Evolutionary conservation across 2,888 invertebrate species (phyloP).

Genomic region (Epinotia ramella): DNA sequence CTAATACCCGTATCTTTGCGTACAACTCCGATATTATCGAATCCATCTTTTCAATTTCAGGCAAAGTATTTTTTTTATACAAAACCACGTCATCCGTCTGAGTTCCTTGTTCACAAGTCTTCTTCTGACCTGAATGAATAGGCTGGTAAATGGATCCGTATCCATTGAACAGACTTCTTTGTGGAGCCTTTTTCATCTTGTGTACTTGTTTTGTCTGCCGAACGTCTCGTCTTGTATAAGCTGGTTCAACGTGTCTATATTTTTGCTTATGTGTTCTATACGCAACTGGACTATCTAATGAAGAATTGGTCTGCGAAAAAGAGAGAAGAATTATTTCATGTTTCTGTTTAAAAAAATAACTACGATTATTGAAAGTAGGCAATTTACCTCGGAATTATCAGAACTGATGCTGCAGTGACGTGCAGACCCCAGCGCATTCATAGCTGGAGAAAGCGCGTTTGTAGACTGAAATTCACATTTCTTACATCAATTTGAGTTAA

Average conservation of each 20-base stretch:
- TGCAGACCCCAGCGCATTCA: background rate
- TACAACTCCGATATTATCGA: background rate
- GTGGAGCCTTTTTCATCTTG: background rate
- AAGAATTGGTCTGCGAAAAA: background rate
- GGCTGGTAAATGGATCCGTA: background rate
- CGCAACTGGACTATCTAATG: background rate
- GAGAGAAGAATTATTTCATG: too few relatives aligned
- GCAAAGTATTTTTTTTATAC: background rate
- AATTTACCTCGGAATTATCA: background rate
- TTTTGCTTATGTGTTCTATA: background rate
- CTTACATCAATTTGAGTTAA: too few relatives aligned
- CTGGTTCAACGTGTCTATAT: background rate
- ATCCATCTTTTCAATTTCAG: background rate
- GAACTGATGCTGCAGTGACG: background rate
- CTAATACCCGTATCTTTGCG: background rate
- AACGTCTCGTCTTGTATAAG: background rate
- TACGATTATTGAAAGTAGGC: background rate
- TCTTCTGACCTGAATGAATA: background rate
- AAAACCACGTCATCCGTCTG: constrained; percentile 6
- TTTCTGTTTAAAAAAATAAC: too few relatives aligned
- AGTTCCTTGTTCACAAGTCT: background rate
- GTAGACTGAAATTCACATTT: background rate
- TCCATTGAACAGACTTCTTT: background rate
- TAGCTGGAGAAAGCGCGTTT: background rate
- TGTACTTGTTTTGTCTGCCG: background rate